Evolutionary conservation across 2,888 invertebrate species (phyloP), one percentile per base, ranked within the genome.

Genomic region (Caenorhabditis sp.): DNA sequence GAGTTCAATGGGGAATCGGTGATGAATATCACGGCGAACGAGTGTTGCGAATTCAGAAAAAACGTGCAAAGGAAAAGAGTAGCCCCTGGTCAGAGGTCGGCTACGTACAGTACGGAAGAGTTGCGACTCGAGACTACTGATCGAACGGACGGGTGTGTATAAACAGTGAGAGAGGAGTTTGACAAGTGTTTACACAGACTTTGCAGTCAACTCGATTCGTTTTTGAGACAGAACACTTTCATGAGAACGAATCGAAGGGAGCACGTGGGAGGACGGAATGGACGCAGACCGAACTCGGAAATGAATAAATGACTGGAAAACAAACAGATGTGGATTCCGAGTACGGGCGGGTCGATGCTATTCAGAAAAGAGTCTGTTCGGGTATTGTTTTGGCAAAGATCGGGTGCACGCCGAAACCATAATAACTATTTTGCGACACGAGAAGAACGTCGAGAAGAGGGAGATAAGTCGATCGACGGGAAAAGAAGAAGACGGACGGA

Each of bases 51-150:
- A 22, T 32, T 24, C 18, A 3, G 4, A 47, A 55, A 56, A 72
- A 72, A 65, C 72, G 72, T 72, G 72, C 72, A 56, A 55, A 44
- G 44, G 13, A 8, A 24, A 28, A 60, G 28, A 62, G 58, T 71
- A 71, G 71, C 61, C 61, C 28, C n/a, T 71, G 71, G 72, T 72
- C 72, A 72, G 72, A 72, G 72, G 65, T 65, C 65, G 47, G 40
- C 44, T 18, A n/a, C n/a, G 56, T 64, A 72, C 72, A 47, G 71
- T 71, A 32, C 56, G 62, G 51, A 62, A 51, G 69, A n/a, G 50
- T 18, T 22, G n/a, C 44, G 50, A 55, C 62, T 56, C 64, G 35
- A 70, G 61, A 70, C 60, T 61, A 70, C 35, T 70, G 70, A 70
- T 70, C 70, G 70, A 58, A 50, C 51, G 70, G 50, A 50, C 51